Evolutionary conservation across 2,113 vertebrate species (phyloP).

Genomic region (Plecturocebus donacophilus): DNA sequence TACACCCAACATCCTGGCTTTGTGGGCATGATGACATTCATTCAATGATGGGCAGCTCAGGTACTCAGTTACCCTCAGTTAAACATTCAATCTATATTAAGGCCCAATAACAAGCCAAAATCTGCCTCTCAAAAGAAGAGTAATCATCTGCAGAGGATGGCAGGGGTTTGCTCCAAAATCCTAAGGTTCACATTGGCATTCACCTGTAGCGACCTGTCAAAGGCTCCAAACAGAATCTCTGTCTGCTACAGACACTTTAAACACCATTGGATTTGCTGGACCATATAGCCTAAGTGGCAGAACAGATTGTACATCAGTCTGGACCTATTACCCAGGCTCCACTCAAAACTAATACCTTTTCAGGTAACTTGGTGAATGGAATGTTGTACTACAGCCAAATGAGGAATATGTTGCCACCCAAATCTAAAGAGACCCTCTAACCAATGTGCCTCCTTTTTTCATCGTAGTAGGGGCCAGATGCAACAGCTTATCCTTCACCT

Average conservation of each 20-base stretch:
- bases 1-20: neutral
- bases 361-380: neutral
- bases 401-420: neutral
- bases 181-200: neutral
- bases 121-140: neutral
- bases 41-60: neutral
- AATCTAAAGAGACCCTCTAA: neutral
- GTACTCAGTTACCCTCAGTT: neutral
- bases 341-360: neutral
- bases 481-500: neutral
- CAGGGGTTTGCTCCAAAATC: neutral
- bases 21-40: neutral
- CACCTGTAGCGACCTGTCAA: neutral
- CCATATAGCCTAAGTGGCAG: neutral
- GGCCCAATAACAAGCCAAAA: neutral
- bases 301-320: neutral
- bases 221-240: neutral
- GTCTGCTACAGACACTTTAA: neutral
- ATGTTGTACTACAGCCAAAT: neutral
- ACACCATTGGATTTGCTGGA: neutral
- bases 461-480: neutral
- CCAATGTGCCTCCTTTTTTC: neutral
- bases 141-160: neutral
- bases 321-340: accelerated
- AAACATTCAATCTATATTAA: neutral